A percentile compares a stretch with the other conserved stretches of the same genome.
Evolutionary conservation across 2,797 vertebrate species (phyloP).

Genomic region (Alosa sapidissima): DNA sequence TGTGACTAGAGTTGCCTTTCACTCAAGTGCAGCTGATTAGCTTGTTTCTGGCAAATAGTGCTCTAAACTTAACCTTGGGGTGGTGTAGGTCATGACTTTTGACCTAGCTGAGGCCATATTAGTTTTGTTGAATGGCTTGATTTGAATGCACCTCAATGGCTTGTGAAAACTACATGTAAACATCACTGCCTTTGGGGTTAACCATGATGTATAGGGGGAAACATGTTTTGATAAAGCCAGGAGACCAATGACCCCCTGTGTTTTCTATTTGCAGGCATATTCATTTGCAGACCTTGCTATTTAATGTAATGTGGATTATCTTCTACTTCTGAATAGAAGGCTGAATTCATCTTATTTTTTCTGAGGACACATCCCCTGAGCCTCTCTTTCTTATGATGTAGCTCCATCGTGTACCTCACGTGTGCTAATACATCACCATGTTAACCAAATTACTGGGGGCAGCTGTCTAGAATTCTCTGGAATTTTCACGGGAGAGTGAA

Average conservation of each 20-base stretch:
- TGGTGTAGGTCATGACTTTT: background rate
- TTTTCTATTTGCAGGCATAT: background rate
- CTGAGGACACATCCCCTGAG: background rate
- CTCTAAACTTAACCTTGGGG: slow-evolving; percentile 25
- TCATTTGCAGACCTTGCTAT: background rate
- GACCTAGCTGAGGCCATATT: slow-evolving; percentile 21
- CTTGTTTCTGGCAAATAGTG: background rate
- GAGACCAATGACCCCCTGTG: background rate
- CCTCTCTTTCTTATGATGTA: background rate
- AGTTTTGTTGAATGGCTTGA: background rate
- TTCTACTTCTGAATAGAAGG: background rate
- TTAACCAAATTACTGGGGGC: background rate
- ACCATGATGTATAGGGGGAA: background rate
- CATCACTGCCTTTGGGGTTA: background rate
- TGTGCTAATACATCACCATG: background rate
- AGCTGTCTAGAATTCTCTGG: slow-evolving; percentile 22
- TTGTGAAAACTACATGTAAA: background rate
- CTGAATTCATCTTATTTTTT: background rate
- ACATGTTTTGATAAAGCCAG: background rate
- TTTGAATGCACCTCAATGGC: background rate
- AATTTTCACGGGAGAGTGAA: slow-evolving; percentile 29
- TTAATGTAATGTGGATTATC: background rate
- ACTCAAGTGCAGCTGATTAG: background rate
- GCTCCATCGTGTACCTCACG: background rate
- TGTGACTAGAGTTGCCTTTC: background rate